Evolutionary conservation across 2,888 invertebrate species (phyloP), one percentile per base, ranked within the genome.

Genomic region (Trichacis sp.): DNA sequence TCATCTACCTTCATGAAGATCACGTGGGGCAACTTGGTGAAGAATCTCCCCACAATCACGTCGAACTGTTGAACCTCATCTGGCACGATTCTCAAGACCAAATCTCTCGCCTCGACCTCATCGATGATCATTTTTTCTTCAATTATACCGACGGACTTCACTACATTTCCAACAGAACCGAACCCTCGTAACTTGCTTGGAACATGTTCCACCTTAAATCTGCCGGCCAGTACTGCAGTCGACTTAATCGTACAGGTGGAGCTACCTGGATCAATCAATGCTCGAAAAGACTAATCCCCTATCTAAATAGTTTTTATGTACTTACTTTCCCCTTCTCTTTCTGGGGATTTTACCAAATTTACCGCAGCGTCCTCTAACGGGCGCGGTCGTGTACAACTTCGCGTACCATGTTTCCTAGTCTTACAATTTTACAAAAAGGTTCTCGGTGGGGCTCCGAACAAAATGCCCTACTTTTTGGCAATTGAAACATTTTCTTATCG

Each of bases 161-260:
- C 60, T 2, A 54, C 15, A 38, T 60, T 55, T 0, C 40, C 48
- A 4, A 12, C 4, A 12, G 52, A 53, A 1, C 64, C 68, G 42
- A 70, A 70, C 1, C 68, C 64, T 17, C 29, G 30, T 18, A 66
- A 24, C 6, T 46, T 30, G 47, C 66, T 59, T 1, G 55, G 48
- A 1, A 36, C 1, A 1, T 42, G 18, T 8, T 57, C 40, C n/a
- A 64, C 30, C 2, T 46, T 12, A 33, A 46, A 54, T 14, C 46
- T 48, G 15, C 47, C 40, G 17, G 52, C 42, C 12, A 62, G 24
- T 9, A 69, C 67, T 4, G 52, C 12, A 17, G 67, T 60, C 8
- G 59, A 58, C 43, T 47, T 52, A n/a, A 71, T 68, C 1, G 64
- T 68, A 52, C 71, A 72, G 14, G 67, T 69, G 2, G 69, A 63